Percentiles rank a stretch among this genome's conserved stretches.
These are phyloP conservation scores for Drosophila cardini DNA, from an alignment of 1,140 invertebrate species.

Conservation along the genomic window DNA sequence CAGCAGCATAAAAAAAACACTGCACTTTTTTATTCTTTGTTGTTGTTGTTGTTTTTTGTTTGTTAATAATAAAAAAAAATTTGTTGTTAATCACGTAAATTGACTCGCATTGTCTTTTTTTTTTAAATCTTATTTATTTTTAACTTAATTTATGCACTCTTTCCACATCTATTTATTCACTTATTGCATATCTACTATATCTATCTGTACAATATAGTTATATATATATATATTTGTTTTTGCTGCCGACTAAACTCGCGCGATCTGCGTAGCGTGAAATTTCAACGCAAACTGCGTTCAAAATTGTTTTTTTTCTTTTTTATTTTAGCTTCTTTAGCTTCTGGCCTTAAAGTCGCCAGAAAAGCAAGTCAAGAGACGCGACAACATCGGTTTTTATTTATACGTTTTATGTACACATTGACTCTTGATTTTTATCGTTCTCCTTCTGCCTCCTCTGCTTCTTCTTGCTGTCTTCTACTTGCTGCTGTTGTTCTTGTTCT, in stretches of 20 bases:
- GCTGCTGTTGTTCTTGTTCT: neutral
- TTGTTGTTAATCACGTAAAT: no score
- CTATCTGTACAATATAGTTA: slow-evolving; percentile 4
- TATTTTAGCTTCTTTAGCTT: slow-evolving; percentile 62
- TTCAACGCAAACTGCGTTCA: slow-evolving; percentile 71
- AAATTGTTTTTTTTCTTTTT: slow-evolving; percentile 28
- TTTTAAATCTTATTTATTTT: neutral
- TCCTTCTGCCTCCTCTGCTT: neutral
- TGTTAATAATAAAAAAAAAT: no score
- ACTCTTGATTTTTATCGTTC: slow-evolving; percentile 7
- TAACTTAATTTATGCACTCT: slow-evolving; percentile 2
- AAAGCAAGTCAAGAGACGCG: slow-evolving; percentile 15
- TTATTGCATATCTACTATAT: slow-evolving; percentile 8
- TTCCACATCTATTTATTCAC: neutral
- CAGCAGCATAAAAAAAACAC: no score
- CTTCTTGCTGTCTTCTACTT: neutral
- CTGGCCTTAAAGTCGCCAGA: slow-evolving; percentile 51
- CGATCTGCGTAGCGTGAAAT: slow-evolving; percentile 73
- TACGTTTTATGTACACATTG: slow-evolving; percentile 32
- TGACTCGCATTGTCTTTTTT: no score
- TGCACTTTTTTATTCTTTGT: no score
- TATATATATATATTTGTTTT: slow-evolving; percentile 13
- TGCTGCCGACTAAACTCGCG: slow-evolving; percentile 36
- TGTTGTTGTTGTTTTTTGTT: no score
- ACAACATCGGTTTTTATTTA: slow-evolving; percentile 61